phyloP scores from a whole-genome alignment of 1,140 invertebrate genomes.

The Portunus trituberculatus region DNA sequence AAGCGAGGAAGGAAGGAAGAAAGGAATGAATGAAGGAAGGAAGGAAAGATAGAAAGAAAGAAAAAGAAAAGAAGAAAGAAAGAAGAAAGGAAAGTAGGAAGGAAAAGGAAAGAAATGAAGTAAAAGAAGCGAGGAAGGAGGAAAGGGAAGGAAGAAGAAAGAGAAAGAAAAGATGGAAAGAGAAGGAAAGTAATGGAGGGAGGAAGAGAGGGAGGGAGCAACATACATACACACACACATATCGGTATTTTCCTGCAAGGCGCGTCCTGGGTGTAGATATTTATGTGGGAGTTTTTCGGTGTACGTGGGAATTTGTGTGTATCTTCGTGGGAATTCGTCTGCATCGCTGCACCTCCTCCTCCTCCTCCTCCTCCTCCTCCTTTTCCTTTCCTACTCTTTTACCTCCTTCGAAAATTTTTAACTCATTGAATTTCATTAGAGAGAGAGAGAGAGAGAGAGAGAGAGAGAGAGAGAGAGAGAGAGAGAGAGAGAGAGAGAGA shows the following conservation, averaged over 20 bases:
- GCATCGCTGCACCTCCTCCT: neutral
- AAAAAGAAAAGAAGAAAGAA: neutral
- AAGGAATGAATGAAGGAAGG: neutral
- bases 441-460: too few relatives aligned
- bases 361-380: too few relatives aligned
- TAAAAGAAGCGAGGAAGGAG: neutral
- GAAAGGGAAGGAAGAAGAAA: neutral
- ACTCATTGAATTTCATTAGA: too few relatives aligned
- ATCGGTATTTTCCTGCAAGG: neutral
- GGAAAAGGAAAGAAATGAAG: neutral
- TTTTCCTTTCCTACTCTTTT: too few relatives aligned
- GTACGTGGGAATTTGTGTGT: conserved; percentile 30
- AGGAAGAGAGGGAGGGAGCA: neutral
- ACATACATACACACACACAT: neutral
- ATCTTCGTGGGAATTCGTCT: neutral
- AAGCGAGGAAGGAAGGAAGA: neutral
- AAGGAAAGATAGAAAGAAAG: neutral
- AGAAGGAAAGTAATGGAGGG: neutral
- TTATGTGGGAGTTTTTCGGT: neutral
- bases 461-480: too few relatives aligned
- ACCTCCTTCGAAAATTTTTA: too few relatives aligned
- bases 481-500: too few relatives aligned
- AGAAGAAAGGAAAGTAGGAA: too few relatives aligned
- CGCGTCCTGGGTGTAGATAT: neutral
- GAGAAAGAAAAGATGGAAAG: neutral